Conservation (phyloP, 1,140 invertebrate species). For the Solenopsis fugax region DNA sequence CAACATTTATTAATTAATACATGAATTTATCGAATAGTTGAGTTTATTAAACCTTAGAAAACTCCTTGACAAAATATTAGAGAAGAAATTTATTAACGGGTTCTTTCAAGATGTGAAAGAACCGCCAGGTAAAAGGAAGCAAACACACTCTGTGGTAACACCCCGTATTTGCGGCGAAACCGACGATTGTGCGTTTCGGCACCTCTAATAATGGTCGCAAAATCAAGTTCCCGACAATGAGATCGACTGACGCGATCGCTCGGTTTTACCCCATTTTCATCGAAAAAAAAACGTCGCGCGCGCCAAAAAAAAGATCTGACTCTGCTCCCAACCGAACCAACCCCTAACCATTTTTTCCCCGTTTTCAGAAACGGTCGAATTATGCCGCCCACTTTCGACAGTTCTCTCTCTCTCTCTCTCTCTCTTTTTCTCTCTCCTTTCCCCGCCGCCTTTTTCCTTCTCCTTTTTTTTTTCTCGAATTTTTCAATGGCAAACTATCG, state of each 20-base stretch:
- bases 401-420: conserved; percentile 58
- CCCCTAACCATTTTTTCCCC: conserved; percentile 70
- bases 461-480: conserved; percentile 72
- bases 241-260: conserved; percentile 66
- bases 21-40: background rate
- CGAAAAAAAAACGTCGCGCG: conserved; percentile 52
- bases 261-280: conserved; percentile 79
- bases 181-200: conserved; percentile 66
- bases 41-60: background rate
- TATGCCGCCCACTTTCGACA: conserved; percentile 83
- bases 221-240: conserved; percentile 79
- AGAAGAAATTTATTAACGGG: conserved; percentile 48
- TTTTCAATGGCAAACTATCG: conserved; percentile 79
- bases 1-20: background rate
- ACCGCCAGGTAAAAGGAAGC: conserved; percentile 29
- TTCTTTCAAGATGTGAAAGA: conserved; percentile 24
- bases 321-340: conserved; percentile 15
- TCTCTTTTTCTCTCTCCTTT: conserved; percentile 64
- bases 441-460: conserved; percentile 58
- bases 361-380: conserved; percentile 83
- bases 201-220: conserved; percentile 79
- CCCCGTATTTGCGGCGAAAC: conserved; percentile 66
- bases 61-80: conserved; percentile 2
- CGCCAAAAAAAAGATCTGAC: conserved; percentile 25
- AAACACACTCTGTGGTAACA: conserved; percentile 11